Evolutionary conservation across 2,888 invertebrate genomes (phyloP).

Genomic region (Spodoptera littoralis): DNA sequence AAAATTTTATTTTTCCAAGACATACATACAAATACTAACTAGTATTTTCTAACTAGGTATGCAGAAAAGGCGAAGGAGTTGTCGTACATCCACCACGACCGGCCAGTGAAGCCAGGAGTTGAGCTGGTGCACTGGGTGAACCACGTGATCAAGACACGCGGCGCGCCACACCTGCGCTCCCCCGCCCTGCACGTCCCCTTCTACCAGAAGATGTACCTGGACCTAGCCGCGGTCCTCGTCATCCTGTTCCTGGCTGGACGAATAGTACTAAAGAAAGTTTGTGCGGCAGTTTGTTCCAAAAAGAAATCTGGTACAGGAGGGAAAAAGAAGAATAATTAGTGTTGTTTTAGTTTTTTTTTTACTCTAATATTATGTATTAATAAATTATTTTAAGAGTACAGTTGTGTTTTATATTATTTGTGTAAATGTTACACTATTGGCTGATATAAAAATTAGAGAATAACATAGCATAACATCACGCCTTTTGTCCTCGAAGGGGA

Average conservation of each 20-base stretch:
- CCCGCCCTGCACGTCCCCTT: conserved; percentile 52
- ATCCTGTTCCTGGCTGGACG: conserved; percentile 6
- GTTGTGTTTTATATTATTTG: too few species aligned
- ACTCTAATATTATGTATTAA: neutral
- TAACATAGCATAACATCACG: too few species aligned
- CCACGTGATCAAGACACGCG: conserved; percentile 87
- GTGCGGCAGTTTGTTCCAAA: conserved; percentile 10
- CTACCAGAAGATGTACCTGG: conserved; percentile 66
- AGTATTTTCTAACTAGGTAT: conserved; percentile 48
- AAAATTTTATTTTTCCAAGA: too few species aligned
- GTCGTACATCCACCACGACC: conserved; percentile 60
- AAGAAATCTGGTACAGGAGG: neutral
- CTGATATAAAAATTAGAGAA: too few species aligned
- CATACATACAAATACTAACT: too few species aligned
- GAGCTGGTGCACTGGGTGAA: conserved; percentile 90
- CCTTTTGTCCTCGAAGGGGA: too few species aligned
- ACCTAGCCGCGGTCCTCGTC: conserved; percentile 35
- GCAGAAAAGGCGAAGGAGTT: conserved; percentile 48
- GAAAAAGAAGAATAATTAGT: conserved; percentile 29
- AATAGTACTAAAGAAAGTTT: conserved; percentile 15
- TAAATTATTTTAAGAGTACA: neutral
- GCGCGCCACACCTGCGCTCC: conserved; percentile 80
- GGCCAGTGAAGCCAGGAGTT: conserved; percentile 86
- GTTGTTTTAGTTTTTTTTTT: neutral
- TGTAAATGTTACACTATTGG: too few species aligned